These are phyloP conservation scores for Eidolon helvum DNA, from an alignment of 2,113 vertebrate genomes.

Conservation along the genomic window DNA sequence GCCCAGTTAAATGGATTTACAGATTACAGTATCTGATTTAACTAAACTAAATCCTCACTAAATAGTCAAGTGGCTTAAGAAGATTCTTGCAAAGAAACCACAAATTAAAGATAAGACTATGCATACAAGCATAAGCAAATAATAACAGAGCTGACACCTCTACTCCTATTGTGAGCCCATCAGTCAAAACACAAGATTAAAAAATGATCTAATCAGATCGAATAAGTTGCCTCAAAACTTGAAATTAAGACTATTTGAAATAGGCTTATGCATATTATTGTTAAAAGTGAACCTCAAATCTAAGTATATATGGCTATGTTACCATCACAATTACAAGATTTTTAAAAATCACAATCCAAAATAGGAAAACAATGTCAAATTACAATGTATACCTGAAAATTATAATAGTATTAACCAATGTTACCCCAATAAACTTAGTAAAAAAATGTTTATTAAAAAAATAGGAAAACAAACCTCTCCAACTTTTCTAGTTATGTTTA, in stretches of 20 bases:
- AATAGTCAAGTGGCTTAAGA: not conserved
- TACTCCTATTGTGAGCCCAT: not conserved
- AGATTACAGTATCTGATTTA: not conserved
- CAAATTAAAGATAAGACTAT: not conserved
- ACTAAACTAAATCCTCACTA: not conserved
- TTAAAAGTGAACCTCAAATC: not conserved
- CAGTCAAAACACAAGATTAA: not conserved
- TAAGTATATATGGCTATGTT: not conserved
- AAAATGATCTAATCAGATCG: not conserved
- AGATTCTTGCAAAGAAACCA: conserved; percentile 6
- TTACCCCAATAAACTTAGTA: no score
- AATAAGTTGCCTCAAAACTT: not conserved
- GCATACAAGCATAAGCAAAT: not conserved
- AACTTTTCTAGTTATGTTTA: not conserved
- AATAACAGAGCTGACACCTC: not conserved
- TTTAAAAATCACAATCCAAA: not conserved
- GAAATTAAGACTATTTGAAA: conserved; percentile 18
- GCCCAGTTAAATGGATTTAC: not conserved
- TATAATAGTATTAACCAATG: no score
- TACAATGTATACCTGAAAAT: no score
- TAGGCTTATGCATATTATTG: not conserved
- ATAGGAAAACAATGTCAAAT: not conserved
- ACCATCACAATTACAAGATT: not conserved
- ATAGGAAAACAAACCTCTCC: not conserved
- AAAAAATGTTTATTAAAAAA: not conserved